phyloP scores from a whole-genome alignment of 2,113 vertebrate genomes.

The Chauna torquata region DNA sequence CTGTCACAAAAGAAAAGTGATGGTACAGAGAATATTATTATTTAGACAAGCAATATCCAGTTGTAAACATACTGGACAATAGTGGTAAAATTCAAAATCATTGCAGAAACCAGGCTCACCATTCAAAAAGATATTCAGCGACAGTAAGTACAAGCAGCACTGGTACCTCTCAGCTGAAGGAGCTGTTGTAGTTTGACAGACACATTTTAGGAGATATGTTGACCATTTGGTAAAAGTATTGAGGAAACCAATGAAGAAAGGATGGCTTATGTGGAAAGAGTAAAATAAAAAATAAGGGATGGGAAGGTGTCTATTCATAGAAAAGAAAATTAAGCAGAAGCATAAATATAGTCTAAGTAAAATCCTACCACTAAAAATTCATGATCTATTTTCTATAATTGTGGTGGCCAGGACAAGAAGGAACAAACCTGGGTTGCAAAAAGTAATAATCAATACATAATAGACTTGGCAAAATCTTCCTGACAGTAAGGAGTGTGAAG shows the following conservation, averaged over 20 bases:
- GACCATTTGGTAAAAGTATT: not conserved
- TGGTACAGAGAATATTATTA: not conserved
- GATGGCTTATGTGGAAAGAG: rapidly evolving
- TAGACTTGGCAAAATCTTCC: not conserved
- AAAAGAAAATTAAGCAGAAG: not conserved
- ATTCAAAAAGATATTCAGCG: not conserved
- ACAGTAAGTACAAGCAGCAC: not conserved
- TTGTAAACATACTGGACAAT: not conserved
- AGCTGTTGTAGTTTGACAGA: not conserved
- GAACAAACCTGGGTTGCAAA: not conserved
- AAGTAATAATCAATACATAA: not conserved
- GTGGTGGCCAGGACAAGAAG: not conserved
- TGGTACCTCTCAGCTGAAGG: not conserved
- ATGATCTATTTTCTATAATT: not conserved
- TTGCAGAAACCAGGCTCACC: not conserved
- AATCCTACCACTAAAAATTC: not conserved
- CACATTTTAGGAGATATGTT: not conserved
- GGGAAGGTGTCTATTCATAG: not conserved
- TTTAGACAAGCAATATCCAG: not conserved
- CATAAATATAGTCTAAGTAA: not conserved
- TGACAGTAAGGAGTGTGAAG: not conserved
- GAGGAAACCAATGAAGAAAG: not conserved
- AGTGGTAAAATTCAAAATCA: not conserved
- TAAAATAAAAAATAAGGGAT: not conserved
- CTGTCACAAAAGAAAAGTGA: not conserved